Percentiles rank a stretch among this genome's conserved stretches.
These are phyloP conservation scores for Aphodius granarius DNA, from an alignment of 2,888 invertebrate species.

Conservation along the genomic window DNA sequence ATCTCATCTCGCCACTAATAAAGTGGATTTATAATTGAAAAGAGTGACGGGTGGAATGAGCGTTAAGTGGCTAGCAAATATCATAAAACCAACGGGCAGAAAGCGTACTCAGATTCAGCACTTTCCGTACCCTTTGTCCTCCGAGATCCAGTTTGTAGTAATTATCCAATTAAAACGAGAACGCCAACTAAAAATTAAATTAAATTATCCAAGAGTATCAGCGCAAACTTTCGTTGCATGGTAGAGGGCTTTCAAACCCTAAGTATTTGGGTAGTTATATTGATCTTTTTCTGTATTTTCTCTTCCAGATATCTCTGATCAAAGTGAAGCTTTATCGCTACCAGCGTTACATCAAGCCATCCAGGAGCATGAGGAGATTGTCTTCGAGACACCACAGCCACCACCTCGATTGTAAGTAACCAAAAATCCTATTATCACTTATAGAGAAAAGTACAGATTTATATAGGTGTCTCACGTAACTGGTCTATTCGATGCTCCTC, in stretches of 20 bases:
- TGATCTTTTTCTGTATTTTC: slow-evolving; percentile 18
- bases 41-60: background rate
- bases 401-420: slow-evolving; percentile 42
- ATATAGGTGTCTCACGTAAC: too few relatives aligned
- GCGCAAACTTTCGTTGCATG: background rate
- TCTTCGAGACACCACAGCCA: slow-evolving; percentile 29
- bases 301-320: slow-evolving; percentile 42
- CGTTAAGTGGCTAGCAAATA: background rate
- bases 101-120: background rate
- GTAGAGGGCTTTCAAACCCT: background rate
- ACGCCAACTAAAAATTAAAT: background rate
- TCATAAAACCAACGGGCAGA: background rate
- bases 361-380: slow-evolving; percentile 41
- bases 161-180: slow-evolving; percentile 1
- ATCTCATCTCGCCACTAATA: background rate
- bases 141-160: background rate
- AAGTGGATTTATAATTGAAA: background rate
- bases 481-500: too few relatives aligned
- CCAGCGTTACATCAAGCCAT: slow-evolving; percentile 44
- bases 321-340: slow-evolving; percentile 43
- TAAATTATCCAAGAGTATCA: background rate
- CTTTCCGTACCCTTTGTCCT: background rate
- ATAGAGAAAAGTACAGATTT: too few relatives aligned
- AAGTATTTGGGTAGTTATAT: too few relatives aligned
- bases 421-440: too few relatives aligned